These are phyloP conservation scores for Octomys mimax DNA, from an alignment of 2,797 vertebrate genomes.

Conservation along the genomic window DNA sequence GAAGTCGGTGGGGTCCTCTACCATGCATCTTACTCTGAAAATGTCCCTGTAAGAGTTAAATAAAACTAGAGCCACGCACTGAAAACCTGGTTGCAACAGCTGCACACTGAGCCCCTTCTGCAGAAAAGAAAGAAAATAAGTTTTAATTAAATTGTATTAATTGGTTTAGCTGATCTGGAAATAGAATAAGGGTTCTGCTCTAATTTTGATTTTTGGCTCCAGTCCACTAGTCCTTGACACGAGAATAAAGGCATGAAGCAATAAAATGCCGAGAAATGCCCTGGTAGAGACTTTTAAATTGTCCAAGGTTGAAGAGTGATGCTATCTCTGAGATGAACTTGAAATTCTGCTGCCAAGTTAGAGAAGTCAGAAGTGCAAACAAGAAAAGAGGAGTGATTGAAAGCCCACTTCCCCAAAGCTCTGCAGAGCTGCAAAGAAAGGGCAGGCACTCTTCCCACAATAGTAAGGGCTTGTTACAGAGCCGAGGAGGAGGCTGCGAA, in stretches of 20 bases:
- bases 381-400: conserved; percentile 84
- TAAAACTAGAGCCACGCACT: conserved; percentile 66
- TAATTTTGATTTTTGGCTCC: conserved; percentile 85
- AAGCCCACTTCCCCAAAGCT: conserved; percentile 80
- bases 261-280: conserved; percentile 81
- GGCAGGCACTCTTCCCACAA: conserved; percentile 78
- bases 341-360: conserved; percentile 79
- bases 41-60: conserved; percentile 78
- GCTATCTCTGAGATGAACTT: conserved; percentile 81
- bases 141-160: conserved; percentile 87
- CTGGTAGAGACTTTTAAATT: conserved; percentile 76
- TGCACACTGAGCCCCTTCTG: conserved; percentile 77
- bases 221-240: conserved; percentile 81
- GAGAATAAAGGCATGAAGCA: conserved; percentile 85
- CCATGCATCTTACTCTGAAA: conserved; percentile 67
- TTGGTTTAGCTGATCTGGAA: conserved; percentile 83
- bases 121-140: conserved; percentile 82
- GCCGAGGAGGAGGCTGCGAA: conserved; percentile 75
- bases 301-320: conserved; percentile 76
- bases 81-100: conserved; percentile 81
- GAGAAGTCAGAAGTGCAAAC: conserved; percentile 82
- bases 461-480: conserved; percentile 78
- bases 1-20: background rate
- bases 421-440: conserved; percentile 77
- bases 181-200: conserved; percentile 71